Base-by-base conservation (phyloP, 2,113 vertebrate genomes). In the Patagioenas fasciata region DNA sequence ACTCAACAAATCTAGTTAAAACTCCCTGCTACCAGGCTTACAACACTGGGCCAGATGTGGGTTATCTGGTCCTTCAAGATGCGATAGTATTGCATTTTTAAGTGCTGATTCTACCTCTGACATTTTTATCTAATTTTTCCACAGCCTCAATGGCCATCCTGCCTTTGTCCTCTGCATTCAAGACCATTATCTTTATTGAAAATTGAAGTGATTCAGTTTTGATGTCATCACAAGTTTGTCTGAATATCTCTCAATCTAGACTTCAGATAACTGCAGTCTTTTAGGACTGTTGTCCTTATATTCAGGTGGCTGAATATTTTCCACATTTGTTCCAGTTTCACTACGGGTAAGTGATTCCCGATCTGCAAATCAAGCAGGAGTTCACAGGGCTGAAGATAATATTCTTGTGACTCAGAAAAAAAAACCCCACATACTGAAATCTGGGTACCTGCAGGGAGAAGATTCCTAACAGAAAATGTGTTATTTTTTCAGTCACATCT, bases 341-440 rank as follows among this genome's bases (percentile, higher is more conserved):
- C 82, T 80, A 77, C 19, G 91, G 62, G 26, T 64, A 75, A 66
- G 32, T 72, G 66, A 96, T 85, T 79, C 61, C 69, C 91, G 83
- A 85, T 67, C 64, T 91, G 56, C 73, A 92, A 91, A 87, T 61
- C 69, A 81, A 92, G 83, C 50, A 70, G 57, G 48, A 96, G n/a
- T 91, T 86, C 80, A 81, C 40, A 86, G 31, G 53, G 34, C 34
- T 84, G 44, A 93, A 69, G 26, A 48, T 42, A 38, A 87, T 69
- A 85, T 79, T 74, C 64, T 64, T 72, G 21, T 38, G 15, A 83
- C 20, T 50, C 67, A 51, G 51, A 34, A 61, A 61, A 26, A 66
- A 66, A 60, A 32, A 57, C 40, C 42, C 40, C 42, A 47, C 44
- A 4, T 40, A 40, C 36, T 60, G 34, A 83, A 86, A 64, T 79